A percentile compares a stretch with the other conserved stretches of the same genome.
phyloP scores from a whole-genome alignment of 2,888 invertebrate species.

The Hemithea aestivaria region DNA sequence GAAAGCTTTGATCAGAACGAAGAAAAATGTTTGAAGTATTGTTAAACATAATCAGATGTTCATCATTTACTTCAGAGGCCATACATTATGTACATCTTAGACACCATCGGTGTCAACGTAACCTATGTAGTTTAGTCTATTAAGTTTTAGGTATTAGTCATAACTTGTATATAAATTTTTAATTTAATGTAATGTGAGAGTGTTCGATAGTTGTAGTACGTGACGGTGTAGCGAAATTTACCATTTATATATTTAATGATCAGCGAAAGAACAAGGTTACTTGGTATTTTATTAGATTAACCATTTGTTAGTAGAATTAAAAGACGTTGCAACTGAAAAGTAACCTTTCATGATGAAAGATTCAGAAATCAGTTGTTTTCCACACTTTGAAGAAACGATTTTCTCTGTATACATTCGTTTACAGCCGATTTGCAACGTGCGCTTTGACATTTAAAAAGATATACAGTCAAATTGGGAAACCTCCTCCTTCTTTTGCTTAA shows the following conservation, averaged over 20 bases:
- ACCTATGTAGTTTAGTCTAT: conserved; percentile 39
- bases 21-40: conserved; percentile 24
- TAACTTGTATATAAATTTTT: conserved; percentile 77
- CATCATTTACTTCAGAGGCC: conserved; percentile 47
- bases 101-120: conserved; percentile 44
- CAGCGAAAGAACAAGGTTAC: conserved; percentile 27
- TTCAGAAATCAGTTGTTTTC: conserved; percentile 12
- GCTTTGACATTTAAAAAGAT: too few species aligned
- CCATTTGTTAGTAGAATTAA: conserved; percentile 1
- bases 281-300: conserved; percentile 13
- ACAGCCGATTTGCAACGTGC: too few species aligned
- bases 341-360: conserved; percentile 11
- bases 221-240: conserved; percentile 60
- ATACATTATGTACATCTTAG: conserved; percentile 43
- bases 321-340: conserved; percentile 6
- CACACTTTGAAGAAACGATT: too few species aligned
- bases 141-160: conserved; percentile 62
- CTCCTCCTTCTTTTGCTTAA: too few species aligned
- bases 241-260: conserved; percentile 45
- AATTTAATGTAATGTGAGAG: conserved; percentile 75
- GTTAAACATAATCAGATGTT: conserved; percentile 34
- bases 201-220: conserved; percentile 76
- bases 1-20: conserved; percentile 10
- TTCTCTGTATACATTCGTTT: too few species aligned
- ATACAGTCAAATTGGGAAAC: too few species aligned